Percentiles rank a stretch among this genome's conserved stretches.
Evolutionary conservation across 2,113 vertebrate species (phyloP).

Genomic region (Pycnonotus jocosus): DNA sequence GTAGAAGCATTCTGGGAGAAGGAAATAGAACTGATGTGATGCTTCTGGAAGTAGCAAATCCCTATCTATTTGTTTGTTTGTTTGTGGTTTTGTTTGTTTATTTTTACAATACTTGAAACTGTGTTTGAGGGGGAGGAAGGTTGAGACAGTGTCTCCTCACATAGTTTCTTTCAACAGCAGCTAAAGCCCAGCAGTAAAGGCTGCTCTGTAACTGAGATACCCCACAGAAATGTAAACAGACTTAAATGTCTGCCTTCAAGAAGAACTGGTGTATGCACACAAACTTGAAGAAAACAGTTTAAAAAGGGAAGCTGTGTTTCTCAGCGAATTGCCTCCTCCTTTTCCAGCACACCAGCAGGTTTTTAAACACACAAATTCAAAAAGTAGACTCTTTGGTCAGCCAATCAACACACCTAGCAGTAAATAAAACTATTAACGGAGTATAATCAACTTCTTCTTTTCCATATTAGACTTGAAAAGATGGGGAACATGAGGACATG

Average conservation of each 20-base stretch:
- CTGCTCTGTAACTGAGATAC: slow-evolving; percentile 2
- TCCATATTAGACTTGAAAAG: not conserved
- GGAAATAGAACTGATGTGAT: not conserved
- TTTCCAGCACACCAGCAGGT: not conserved
- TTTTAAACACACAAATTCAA: not conserved
- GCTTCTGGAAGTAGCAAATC: not conserved
- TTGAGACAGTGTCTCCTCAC: not conserved
- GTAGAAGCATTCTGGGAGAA: not conserved
- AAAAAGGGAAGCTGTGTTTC: not conserved
- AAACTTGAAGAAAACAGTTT: not conserved
- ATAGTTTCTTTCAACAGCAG: not conserved
- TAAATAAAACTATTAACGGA: not conserved
- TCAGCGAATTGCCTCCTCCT: not conserved
- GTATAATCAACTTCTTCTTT: not conserved
- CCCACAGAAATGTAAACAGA: not conserved
- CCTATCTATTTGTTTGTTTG: not conserved
- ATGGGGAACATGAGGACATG: not conserved
- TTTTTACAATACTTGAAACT: slow-evolving; percentile 12
- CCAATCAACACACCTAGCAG: not conserved
- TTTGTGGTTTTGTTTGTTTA: not conserved
- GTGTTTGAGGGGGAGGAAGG: not conserved
- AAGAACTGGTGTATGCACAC: not conserved
- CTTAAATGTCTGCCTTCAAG: not conserved
- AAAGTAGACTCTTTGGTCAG: not conserved
- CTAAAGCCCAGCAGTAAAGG: not conserved